These are phyloP conservation scores for Chelonia mydas DNA, from an alignment of 2,797 vertebrate species.

Conservation along the genomic window DNA sequence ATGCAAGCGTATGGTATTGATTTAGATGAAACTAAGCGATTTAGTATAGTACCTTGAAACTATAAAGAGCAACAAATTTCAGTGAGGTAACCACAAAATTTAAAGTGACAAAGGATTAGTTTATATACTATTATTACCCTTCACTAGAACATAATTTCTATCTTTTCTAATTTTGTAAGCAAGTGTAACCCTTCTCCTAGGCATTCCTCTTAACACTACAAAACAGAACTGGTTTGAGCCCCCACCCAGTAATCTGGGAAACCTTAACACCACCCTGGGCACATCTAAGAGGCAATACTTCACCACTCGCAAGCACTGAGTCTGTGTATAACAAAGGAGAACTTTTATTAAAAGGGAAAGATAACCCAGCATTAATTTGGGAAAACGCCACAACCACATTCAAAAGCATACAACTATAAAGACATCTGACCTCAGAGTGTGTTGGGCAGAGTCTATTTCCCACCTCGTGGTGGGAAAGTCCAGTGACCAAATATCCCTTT, in stretches of 20 bases:
- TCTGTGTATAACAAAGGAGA: background rate
- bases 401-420: background rate
- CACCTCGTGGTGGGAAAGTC: background rate
- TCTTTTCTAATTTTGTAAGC: background rate
- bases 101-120: background rate
- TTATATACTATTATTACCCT: background rate
- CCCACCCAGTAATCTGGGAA: background rate
- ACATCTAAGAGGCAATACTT: background rate
- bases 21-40: slow-evolving; percentile 14
- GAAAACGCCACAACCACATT: background rate
- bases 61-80: slow-evolving; percentile 17
- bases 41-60: background rate
- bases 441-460: background rate
- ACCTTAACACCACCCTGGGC: background rate
- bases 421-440: background rate
- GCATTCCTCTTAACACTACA: background rate
- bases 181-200: background rate
- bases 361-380: background rate
- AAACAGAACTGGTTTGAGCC: background rate
- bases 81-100: background rate
- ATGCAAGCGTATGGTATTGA: background rate
- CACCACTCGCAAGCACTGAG: background rate
- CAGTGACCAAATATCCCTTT: background rate
- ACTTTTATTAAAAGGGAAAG: background rate
- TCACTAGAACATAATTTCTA: background rate